These are phyloP conservation scores for Neogale vison DNA, from an alignment of 2,113 vertebrate species.

Conservation along the genomic window DNA sequence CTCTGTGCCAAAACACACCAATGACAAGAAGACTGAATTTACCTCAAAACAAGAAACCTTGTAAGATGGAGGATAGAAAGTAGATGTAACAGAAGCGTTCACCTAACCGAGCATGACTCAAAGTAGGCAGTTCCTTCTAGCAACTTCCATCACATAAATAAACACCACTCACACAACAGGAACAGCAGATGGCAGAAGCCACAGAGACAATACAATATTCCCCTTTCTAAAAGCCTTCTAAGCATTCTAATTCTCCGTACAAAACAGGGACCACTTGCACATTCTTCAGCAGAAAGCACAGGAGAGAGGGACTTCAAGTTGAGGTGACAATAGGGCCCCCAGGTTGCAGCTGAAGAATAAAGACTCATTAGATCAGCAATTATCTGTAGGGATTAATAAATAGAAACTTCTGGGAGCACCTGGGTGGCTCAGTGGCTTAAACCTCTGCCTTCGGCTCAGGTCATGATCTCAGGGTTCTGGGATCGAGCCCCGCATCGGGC, in stretches of 20 bases:
- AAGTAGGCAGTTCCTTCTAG: not conserved
- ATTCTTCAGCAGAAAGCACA: rapidly evolving
- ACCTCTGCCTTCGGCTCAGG: too few species aligned
- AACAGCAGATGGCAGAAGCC: rapidly evolving
- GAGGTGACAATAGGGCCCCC: too few species aligned
- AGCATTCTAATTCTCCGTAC: not conserved
- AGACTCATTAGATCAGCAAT: not conserved
- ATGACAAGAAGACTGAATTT: not conserved
- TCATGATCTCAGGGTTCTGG: too few species aligned
- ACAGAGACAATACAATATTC: not conserved
- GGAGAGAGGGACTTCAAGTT: not conserved
- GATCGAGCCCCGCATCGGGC: too few species aligned
- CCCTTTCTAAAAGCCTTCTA: not conserved
- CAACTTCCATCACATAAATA: rapidly evolving
- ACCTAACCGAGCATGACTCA: not conserved
- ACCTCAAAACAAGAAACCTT: not conserved
- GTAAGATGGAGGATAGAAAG: not conserved
- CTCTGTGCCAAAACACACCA: not conserved
- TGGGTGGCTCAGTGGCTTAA: too few species aligned
- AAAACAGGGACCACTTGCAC: not conserved
- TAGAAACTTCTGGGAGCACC: not conserved
- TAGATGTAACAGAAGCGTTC: not conserved
- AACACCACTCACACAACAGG: not conserved
- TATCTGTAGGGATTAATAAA: not conserved
- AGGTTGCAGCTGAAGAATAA: not conserved